These are phyloP conservation scores for Limenitis camilla DNA, from an alignment of 2,888 invertebrate genomes.

Conservation along the genomic window DNA sequence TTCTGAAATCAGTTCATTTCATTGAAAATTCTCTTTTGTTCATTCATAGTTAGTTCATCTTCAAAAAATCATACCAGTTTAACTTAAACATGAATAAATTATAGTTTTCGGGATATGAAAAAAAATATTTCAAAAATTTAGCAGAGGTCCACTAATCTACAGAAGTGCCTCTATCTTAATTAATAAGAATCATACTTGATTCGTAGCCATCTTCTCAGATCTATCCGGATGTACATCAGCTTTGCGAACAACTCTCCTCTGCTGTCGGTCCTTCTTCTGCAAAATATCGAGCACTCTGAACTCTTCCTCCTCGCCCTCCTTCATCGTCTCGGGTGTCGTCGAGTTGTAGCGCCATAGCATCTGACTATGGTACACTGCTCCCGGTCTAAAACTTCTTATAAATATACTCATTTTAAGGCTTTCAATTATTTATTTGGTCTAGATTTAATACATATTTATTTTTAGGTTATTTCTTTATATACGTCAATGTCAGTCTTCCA, in stretches of 20 bases:
- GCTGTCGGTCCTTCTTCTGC: slow-evolving; percentile 47
- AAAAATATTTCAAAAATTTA: too few species aligned
- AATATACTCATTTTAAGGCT: slow-evolving; percentile 54
- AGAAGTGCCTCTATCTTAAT: not conserved
- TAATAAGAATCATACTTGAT: slow-evolving; percentile 46
- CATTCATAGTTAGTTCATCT: too few species aligned
- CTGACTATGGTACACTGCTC: slow-evolving; percentile 40
- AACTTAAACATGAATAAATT: too few species aligned
- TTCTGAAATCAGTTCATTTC: too few species aligned
- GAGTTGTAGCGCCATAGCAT: slow-evolving; percentile 61
- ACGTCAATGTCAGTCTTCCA: too few species aligned
- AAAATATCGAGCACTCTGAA: slow-evolving; percentile 71
- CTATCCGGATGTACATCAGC: slow-evolving; percentile 60
- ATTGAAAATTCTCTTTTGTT: too few species aligned
- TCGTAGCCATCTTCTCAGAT: slow-evolving; percentile 56
- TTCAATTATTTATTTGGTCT: not conserved
- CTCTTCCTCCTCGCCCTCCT: slow-evolving; percentile 54
- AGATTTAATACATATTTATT: not conserved
- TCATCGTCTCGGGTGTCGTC: slow-evolving; percentile 42
- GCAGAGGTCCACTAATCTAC: too few species aligned
- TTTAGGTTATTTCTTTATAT: not conserved
- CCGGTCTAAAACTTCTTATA: slow-evolving; percentile 47
- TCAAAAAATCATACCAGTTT: too few species aligned
- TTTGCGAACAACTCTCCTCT: slow-evolving; percentile 38
- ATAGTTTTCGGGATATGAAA: too few species aligned